Base-by-base conservation (phyloP, 2,113 vertebrate species). In the Panthera tigris region DNA sequence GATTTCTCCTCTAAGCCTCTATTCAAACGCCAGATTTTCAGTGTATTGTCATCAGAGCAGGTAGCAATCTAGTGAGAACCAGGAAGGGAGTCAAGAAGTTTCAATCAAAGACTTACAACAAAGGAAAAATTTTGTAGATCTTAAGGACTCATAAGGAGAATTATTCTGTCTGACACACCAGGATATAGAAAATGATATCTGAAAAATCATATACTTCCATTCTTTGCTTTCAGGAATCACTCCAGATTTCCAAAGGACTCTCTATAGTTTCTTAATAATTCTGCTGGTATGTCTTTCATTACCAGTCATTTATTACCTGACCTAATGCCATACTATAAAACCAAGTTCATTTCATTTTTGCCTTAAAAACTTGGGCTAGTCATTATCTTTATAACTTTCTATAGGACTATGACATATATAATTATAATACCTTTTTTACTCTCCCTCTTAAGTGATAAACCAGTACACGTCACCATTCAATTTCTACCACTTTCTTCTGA, bases 11-110 rank as follows among this genome's bases (percentile, higher is more conserved):
- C 98, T 18, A 91, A 81, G 97, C 48, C 74, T 95, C 97, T 98
- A n/a, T 95, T 98, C 95, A 99, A 98, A 41, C 99, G 99, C 99
- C 99, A 99, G 94, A 99, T 98, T 94, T 99, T 99, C 45, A 99
- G 96, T 7, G 99, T 99, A 98, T 99, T 99, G 98, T 99, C 99
- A 98, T 99, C 99, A 13, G 99, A 99, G 96, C 99, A 99, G 0
- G 99, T 99, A 95, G 99, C 99, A 98, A 99, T 99, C 99, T 99
- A 97, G 91, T 65, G 68, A 96, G 76, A 94, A 76, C 4, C 57
- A 96, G 52, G 14, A 86, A 86, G 27, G 84, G 33, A 94, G 81
- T 74, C 61, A 84, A 41, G 33, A 78, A 92, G 5, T 94, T 94
- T 95, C 31, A 89, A 41, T 55, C 90, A 92, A 91, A 97, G 85